A percentile compares a stretch with the other conserved stretches of the same genome.
These are phyloP conservation scores for Circaetus gallicus DNA, from an alignment of 2,113 vertebrate species.

Conservation along the genomic window DNA sequence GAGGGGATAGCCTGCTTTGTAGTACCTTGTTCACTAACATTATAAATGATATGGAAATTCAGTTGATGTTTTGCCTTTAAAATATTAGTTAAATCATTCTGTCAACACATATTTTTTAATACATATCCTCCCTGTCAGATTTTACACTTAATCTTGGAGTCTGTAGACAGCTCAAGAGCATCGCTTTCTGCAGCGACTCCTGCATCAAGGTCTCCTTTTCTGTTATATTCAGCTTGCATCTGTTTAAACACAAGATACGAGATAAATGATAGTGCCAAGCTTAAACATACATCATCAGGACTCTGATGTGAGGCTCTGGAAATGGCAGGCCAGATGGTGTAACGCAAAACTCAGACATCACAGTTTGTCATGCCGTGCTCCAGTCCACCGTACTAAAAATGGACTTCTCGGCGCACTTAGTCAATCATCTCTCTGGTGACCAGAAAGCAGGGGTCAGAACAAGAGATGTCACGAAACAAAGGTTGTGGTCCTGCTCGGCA, in stretches of 20 bases:
- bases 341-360: slow-evolving; percentile 36
- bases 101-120: slow-evolving; percentile 69
- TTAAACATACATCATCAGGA: slow-evolving; percentile 64
- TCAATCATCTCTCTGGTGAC: slow-evolving; percentile 43
- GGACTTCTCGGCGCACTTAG: slow-evolving; percentile 20
- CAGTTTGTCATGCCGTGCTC: slow-evolving; percentile 57
- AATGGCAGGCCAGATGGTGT: slow-evolving; percentile 62
- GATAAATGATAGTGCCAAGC: slow-evolving; percentile 66
- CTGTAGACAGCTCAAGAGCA: slow-evolving; percentile 61
- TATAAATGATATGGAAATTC: slow-evolving; percentile 54
- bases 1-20: slow-evolving; percentile 35
- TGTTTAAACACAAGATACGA: slow-evolving; percentile 54
- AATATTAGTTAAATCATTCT: slow-evolving; percentile 67
- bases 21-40: slow-evolving; percentile 30
- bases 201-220: slow-evolving; percentile 64
- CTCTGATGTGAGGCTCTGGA: slow-evolving; percentile 59
- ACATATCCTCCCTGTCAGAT: slow-evolving; percentile 64
- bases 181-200: slow-evolving; percentile 5
- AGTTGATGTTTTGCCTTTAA: slow-evolving; percentile 64
- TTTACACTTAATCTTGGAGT: slow-evolving; percentile 60
- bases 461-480: slow-evolving; percentile 33
- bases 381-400: slow-evolving; percentile 40
- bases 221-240: slow-evolving; percentile 61
- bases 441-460: slow-evolving; percentile 47
- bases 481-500: slow-evolving; percentile 30